A percentile compares a stretch with the other conserved stretches of the same genome.
These are phyloP conservation scores for Psylliodes chrysocephalus DNA, from an alignment of 2,888 invertebrate genomes.

Conservation along the genomic window DNA sequence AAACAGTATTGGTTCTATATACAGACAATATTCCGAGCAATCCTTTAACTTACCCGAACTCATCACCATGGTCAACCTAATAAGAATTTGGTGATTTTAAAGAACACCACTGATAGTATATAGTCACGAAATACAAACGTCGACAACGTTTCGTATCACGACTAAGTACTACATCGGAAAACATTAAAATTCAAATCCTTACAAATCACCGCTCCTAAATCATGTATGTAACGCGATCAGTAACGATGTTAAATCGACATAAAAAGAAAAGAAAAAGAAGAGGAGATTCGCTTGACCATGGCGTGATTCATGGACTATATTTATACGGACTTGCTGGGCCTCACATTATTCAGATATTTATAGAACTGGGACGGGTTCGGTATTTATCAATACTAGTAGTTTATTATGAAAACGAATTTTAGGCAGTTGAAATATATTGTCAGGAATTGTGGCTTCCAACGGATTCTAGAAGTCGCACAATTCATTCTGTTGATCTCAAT, in stretches of 20 bases:
- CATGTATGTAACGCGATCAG: constrained; percentile 57
- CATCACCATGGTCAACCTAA: too few relatives aligned
- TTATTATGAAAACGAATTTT: constrained; percentile 24
- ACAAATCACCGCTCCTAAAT: constrained; percentile 58
- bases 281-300: constrained; percentile 48
- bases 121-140: constrained; percentile 25
- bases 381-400: constrained; percentile 35
- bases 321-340: constrained; percentile 43
- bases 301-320: constrained; percentile 52
- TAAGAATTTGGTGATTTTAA: neutral
- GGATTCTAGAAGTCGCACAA: neutral
- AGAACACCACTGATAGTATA: constrained; percentile 1
- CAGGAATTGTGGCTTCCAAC: constrained; percentile 6
- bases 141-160: constrained; percentile 27
- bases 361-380: constrained; percentile 33
- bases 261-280: constrained; percentile 54
- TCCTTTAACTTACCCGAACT: too few relatives aligned
- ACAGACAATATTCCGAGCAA: too few relatives aligned
- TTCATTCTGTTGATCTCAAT: too few relatives aligned
- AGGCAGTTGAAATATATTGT: constrained; percentile 4
- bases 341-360: constrained; percentile 43
- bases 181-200: constrained; percentile 55
- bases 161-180: constrained; percentile 50
- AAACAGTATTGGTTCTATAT: too few relatives aligned
- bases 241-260: constrained; percentile 59